Conservation (phyloP, 2,797 vertebrate species). For the Pseudomugil tenellus region DNA sequence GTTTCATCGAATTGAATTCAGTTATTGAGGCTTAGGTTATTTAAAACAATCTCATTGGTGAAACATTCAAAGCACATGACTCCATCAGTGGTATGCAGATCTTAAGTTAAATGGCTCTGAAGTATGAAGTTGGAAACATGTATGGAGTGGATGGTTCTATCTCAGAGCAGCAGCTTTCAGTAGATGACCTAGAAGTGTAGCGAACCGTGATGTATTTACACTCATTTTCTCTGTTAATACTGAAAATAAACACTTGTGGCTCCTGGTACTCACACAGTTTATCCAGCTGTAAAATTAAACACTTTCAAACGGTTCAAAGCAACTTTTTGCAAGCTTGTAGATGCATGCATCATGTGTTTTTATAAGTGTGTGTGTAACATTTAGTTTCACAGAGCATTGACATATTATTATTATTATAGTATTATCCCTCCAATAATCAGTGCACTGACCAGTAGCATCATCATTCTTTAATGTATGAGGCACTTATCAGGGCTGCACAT, state of each 20-base stretch:
- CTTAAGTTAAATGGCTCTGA: conserved; percentile 6
- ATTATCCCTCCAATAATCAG: conserved; percentile 17
- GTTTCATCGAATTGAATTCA: conserved; percentile 1
- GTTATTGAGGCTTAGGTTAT: conserved; percentile 17
- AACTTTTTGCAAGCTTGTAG: conserved; percentile 39
- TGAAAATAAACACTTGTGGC: conserved; percentile 2
- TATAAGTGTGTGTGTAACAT: conserved; percentile 39
- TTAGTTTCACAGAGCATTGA: conserved; percentile 48
- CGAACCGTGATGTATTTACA: not conserved
- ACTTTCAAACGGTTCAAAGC: conserved; percentile 25
- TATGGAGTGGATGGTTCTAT: not conserved
- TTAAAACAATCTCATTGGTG: conserved; percentile 5
- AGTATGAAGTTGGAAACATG: not conserved
- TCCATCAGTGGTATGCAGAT: conserved; percentile 2
- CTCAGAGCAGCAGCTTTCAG: not conserved
- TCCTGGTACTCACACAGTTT: not conserved
- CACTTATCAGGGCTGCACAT: conserved; percentile 22
- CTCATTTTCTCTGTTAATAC: conserved; percentile 9
- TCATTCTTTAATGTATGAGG: conserved; percentile 23
- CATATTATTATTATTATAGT: too few species aligned
- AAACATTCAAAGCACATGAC: conserved; percentile 22
- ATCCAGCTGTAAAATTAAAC: conserved; percentile 38
- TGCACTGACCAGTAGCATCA: conserved; percentile 26
- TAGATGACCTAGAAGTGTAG: not conserved
- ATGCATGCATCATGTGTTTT: conserved; percentile 62